Evolutionary conservation across 2,113 vertebrate species (phyloP).

Genomic region (Otis tarda): DNA sequence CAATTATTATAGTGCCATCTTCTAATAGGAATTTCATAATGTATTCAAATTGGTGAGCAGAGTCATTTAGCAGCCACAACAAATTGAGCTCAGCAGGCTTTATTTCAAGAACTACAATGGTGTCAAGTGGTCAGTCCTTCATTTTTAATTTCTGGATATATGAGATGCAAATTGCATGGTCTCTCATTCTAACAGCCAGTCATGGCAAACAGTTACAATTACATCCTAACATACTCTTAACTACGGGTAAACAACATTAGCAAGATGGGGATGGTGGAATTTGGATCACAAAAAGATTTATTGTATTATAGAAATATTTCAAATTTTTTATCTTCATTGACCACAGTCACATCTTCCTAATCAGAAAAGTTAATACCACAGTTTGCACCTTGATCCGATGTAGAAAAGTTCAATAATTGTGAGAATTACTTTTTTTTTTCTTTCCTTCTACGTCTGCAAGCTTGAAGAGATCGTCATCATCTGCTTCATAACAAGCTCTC

Average conservation of each 20-base stretch:
- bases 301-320: neutral
- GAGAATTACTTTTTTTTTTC: neutral
- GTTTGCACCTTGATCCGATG: neutral
- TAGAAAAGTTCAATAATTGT: constrained; percentile 22
- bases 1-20: constrained; percentile 45
- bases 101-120: constrained; percentile 68
- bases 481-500: neutral
- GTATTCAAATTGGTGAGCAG: constrained; percentile 59
- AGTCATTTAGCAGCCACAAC: constrained; percentile 69
- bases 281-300: constrained; percentile 57
- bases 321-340: constrained; percentile 60
- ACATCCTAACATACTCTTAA: constrained; percentile 51
- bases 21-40: constrained; percentile 66
- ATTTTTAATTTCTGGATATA: constrained; percentile 74
- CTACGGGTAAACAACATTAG: constrained; percentile 65
- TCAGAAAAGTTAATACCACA: constrained; percentile 62
- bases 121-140: constrained; percentile 76
- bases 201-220: constrained; percentile 61
- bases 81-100: constrained; percentile 72
- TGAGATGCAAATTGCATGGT: constrained; percentile 70
- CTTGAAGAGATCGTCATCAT: neutral
- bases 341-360: constrained; percentile 57
- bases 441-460: constrained; percentile 3
- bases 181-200: constrained; percentile 59
- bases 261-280: constrained; percentile 19